phyloP scores from a whole-genome alignment of 2,113 vertebrate species.

The Ciconia maguari region DNA sequence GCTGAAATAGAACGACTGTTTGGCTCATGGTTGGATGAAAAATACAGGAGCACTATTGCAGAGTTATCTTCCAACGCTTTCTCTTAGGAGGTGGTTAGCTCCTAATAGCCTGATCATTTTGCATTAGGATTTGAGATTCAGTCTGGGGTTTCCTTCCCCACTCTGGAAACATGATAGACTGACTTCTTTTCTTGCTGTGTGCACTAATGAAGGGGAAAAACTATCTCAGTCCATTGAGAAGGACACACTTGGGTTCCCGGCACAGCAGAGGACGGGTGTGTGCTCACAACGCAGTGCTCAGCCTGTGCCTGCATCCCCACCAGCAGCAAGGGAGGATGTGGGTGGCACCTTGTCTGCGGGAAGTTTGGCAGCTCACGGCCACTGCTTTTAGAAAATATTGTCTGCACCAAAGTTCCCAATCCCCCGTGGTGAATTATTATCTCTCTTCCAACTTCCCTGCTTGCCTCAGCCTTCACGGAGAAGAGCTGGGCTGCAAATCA shows the following conservation, averaged over 20 bases:
- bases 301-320: neutral
- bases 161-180: neutral
- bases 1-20: neutral
- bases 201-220: neutral
- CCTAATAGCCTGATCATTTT: neutral
- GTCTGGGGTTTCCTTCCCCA: accelerated
- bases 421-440: neutral
- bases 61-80: neutral
- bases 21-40: neutral
- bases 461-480: neutral
- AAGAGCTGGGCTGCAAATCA: neutral
- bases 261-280: accelerated
- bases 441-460: neutral
- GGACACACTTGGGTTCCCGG: accelerated
- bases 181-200: neutral
- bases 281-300: accelerated
- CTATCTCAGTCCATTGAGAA: neutral
- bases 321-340: neutral
- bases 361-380: neutral
- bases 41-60: neutral
- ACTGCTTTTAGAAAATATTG: neutral
- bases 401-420: neutral
- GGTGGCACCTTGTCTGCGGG: neutral
- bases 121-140: neutral
- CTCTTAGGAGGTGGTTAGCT: neutral